Conservation (phyloP, 2,113 vertebrate species). For the Hydropotes inermis region DNA sequence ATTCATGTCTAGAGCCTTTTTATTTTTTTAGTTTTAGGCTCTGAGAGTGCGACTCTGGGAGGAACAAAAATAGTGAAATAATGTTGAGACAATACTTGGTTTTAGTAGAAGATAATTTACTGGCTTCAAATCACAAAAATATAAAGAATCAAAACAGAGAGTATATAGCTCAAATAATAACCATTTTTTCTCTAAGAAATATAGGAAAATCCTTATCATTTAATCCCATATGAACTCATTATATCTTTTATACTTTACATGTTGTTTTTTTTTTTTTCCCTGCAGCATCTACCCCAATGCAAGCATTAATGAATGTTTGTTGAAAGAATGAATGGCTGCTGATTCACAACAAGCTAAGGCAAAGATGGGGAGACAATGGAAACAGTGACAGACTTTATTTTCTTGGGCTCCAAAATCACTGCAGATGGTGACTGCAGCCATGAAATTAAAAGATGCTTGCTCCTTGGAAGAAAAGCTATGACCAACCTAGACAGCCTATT, state of each 20-base stretch:
- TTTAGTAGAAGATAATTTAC: neutral
- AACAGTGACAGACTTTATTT: neutral
- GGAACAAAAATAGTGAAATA: neutral
- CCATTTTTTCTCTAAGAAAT: neutral
- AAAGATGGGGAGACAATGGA: neutral
- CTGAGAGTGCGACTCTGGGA: neutral
- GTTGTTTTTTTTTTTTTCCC: neutral
- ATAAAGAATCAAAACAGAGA: neutral
- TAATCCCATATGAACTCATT: neutral
- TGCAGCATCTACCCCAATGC: neutral
- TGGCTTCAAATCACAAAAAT: neutral
- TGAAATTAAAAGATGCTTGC: neutral
- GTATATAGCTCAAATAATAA: neutral
- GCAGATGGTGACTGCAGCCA: neutral
- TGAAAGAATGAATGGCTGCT: neutral
- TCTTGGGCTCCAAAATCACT: neutral
- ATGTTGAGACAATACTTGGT: neutral
- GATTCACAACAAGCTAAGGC: neutral
- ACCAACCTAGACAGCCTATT: neutral
- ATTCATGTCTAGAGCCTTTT: neutral
- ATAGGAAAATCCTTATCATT: neutral
- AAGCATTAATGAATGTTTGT: neutral
- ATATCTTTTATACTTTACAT: neutral
- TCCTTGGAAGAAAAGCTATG: neutral
- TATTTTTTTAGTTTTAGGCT: neutral